These are phyloP conservation scores for Aphelinus certus DNA, from an alignment of 1,140 invertebrate genomes.

Conservation along the genomic window DNA sequence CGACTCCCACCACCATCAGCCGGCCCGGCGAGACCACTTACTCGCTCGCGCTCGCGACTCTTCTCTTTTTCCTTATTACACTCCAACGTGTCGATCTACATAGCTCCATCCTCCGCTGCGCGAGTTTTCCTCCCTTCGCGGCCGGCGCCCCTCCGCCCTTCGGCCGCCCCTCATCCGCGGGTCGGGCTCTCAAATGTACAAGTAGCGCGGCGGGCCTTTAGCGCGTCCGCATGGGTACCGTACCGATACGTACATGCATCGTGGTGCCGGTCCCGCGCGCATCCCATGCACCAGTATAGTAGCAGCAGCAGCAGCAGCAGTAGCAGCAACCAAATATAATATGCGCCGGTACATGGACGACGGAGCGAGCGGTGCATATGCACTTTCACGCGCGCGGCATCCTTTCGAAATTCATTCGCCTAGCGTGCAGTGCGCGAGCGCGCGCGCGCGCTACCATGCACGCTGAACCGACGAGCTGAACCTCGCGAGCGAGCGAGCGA, in stretches of 20 bases:
- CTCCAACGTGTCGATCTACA: too few species aligned
- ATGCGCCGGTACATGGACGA: not conserved
- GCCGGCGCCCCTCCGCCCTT: not conserved
- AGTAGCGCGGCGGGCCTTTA: too few species aligned
- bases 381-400: not conserved
- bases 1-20: too few species aligned
- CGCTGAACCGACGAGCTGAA: too few species aligned
- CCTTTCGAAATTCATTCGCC: conserved; percentile 36
- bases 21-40: too few species aligned
- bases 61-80: conserved; percentile 7
- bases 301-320: not conserved
- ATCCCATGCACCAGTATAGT: not conserved
- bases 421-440: too few species aligned
- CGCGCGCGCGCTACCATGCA: too few species aligned
- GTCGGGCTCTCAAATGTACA: too few species aligned
- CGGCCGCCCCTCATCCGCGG: too few species aligned
- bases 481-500: too few species aligned
- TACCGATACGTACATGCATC: not conserved
- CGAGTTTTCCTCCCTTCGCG: not conserved
- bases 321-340: not conserved
- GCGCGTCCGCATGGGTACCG: too few species aligned
- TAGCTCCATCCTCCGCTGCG: not conserved
- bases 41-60: not conserved
- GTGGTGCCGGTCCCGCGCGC: not conserved
- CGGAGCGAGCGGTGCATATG: not conserved